These are phyloP conservation scores for Sinodicranocentrus sp. DNA, from an alignment of 2,888 invertebrate genomes.

Conservation along the genomic window DNA sequence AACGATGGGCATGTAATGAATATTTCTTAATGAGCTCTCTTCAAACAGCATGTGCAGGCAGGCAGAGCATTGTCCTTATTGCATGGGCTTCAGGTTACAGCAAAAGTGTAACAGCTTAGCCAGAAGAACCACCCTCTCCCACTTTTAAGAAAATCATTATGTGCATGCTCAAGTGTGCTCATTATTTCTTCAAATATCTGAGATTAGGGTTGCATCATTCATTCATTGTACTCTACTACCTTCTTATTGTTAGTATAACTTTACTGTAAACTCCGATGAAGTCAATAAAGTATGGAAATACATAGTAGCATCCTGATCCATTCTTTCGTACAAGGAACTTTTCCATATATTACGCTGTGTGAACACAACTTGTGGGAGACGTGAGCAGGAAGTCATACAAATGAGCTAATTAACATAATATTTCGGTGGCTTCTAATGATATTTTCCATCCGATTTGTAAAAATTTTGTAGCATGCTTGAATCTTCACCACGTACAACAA, in stretches of 20 bases:
- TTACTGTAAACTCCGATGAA: too few relatives aligned
- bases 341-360: slow-evolving; percentile 16
- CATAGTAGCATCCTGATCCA: slow-evolving; percentile 44
- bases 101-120: too few relatives aligned
- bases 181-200: neutral
- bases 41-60: too few relatives aligned
- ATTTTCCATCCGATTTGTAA: slow-evolving; percentile 1
- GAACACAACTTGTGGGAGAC: slow-evolving; percentile 55
- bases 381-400: slow-evolving; percentile 59
- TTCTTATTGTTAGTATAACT: too few relatives aligned
- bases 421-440: slow-evolving; percentile 39
- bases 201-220: neutral
- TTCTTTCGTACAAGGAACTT: neutral
- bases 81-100: too few relatives aligned
- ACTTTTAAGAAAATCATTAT: neutral
- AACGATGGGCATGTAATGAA: neutral
- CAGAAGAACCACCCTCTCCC: neutral
- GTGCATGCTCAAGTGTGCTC: neutral
- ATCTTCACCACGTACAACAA: too few relatives aligned
- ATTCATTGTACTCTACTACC: too few relatives aligned
- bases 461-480: too few relatives aligned
- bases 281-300: neutral
- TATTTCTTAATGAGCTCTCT: slow-evolving; percentile 1
- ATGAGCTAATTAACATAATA: slow-evolving; percentile 63
- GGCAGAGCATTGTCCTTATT: too few relatives aligned